Conservation (phyloP, 30 jellyfish, hydroid and myxozoan genomes). For the Turritopsis dohrnii region DNA sequence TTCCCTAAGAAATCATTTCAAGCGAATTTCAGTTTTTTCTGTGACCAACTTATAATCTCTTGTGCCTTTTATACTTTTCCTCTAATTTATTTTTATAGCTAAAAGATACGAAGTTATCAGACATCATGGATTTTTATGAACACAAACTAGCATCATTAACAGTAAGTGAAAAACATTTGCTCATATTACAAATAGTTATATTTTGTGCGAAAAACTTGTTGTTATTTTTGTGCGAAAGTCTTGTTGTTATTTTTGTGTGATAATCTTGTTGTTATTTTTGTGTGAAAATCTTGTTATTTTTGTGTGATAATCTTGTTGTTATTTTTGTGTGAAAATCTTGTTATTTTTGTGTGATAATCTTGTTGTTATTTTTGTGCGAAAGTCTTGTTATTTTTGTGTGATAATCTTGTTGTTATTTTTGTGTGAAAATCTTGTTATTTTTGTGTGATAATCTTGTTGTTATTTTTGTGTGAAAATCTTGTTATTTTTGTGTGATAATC, state of each 20-base stretch:
- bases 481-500: no score
- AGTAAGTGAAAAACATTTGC: conserved; percentile 29
- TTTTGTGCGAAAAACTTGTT: no score
- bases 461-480: neutral
- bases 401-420: no score
- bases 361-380: neutral
- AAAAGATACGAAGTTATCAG: conserved; percentile 84
- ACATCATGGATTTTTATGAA: conserved; percentile 75
- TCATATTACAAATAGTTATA: neutral
- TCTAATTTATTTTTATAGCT: conserved; percentile 34
- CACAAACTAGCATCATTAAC: conserved; percentile 55
- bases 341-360: no score
- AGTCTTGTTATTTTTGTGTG: neutral
- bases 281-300: no score
- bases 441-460: no score
- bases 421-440: no score
- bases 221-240: neutral
- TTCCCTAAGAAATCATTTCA: no score
- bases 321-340: neutral
- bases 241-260: neutral
- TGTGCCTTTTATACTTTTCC: neutral
- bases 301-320: no score
- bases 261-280: no score
- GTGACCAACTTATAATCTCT: neutral
- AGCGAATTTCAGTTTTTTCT: no score